Evolutionary conservation across 2,113 vertebrate species (phyloP).

Genomic region (Rhadina sibilatrix): DNA sequence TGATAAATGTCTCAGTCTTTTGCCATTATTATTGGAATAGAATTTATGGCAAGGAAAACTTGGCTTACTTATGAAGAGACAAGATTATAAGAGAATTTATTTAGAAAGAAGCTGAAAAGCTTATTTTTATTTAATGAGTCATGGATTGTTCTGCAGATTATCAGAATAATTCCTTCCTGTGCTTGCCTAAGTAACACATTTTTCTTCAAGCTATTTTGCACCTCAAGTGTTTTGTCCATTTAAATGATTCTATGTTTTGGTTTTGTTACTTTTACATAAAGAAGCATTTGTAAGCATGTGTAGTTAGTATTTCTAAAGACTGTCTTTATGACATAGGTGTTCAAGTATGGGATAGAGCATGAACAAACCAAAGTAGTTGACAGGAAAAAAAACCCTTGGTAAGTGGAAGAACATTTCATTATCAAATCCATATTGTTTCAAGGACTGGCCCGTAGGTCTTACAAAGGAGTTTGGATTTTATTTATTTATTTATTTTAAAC

Average conservation of each 20-base stretch:
- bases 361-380: not conserved
- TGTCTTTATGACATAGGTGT: not conserved
- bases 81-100: constrained; percentile 1
- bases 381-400: not conserved
- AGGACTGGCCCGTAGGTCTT: not conserved
- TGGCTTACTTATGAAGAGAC: not conserved
- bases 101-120: not conserved
- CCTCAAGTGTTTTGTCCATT: not conserved
- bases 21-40: not conserved
- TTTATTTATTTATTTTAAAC: not conserved
- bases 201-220: not conserved
- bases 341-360: not conserved
- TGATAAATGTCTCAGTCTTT: not conserved
- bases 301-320: not conserved
- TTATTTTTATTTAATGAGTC: not conserved
- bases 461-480: not conserved
- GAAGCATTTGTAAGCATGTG: not conserved
- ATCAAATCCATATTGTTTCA: not conserved
- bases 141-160: not conserved
- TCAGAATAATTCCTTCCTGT: not conserved
- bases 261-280: not conserved
- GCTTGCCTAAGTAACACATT: not conserved
- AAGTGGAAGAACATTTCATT: not conserved
- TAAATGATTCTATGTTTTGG: not conserved
- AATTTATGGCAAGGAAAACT: not conserved